A percentile compares a stretch with the other conserved stretches of the same genome.
These are phyloP conservation scores for Gerris buenoi DNA, from an alignment of 1,140 invertebrate genomes.

Conservation along the genomic window DNA sequence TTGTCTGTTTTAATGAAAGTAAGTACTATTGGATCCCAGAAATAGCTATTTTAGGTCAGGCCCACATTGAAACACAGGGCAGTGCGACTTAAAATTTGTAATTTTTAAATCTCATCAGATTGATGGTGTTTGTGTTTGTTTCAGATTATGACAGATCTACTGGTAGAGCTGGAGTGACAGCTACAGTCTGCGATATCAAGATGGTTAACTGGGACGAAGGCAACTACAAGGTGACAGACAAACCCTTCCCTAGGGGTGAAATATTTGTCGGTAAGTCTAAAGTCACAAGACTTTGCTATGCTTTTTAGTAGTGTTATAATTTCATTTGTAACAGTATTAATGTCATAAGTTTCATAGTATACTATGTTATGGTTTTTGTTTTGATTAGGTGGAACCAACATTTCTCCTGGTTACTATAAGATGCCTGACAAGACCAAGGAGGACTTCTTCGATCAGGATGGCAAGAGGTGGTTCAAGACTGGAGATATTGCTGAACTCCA, in stretches of 20 bases:
- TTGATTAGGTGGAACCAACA: conserved; percentile 54
- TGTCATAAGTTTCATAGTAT: too few relatives aligned
- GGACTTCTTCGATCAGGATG: conserved; percentile 73
- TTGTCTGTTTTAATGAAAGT: too few relatives aligned
- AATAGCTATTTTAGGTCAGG: too few relatives aligned
- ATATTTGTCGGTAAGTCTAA: conserved; percentile 66
- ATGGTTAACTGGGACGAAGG: conserved; percentile 93
- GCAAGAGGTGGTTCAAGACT: conserved; percentile 79
- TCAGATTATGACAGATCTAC: conserved; percentile 47
- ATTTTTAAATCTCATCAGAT: too few relatives aligned
- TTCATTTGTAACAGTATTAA: too few relatives aligned
- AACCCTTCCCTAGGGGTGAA: conserved; percentile 81
- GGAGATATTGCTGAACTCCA: conserved; percentile 93
- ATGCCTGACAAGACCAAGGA: conserved; percentile 75
- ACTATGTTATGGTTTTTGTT: too few relatives aligned
- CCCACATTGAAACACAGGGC: too few relatives aligned
- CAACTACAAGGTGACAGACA: conserved; percentile 75
- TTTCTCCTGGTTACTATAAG: conserved; percentile 89
- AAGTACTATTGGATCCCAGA: too few relatives aligned
- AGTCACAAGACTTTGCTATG: too few relatives aligned
- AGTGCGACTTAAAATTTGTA: too few relatives aligned
- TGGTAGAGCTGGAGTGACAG: conserved; percentile 79
- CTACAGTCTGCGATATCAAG: conserved; percentile 69
- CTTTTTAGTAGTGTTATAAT: too few relatives aligned
- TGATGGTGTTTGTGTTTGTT: too few relatives aligned